Percentiles rank a stretch among this genome's conserved stretches.
phyloP scores from a whole-genome alignment of 2,113 vertebrate species.

The Dasyornis broadbenti region DNA sequence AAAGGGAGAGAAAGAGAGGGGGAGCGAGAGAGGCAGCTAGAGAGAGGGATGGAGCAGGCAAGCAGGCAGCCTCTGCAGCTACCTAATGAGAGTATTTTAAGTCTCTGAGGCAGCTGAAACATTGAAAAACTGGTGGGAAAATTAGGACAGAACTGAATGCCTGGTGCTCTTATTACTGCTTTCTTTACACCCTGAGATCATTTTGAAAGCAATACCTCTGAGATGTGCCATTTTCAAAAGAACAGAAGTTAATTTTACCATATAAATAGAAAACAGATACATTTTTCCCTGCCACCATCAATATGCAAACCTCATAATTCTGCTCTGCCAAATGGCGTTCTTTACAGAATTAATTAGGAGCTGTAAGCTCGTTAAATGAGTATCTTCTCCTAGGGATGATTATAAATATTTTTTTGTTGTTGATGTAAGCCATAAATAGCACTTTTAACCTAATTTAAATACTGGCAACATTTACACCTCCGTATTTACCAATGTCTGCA shows the following conservation, averaged over 20 bases:
- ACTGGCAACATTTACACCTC: constrained; percentile 37
- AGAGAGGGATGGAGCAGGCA: constrained; percentile 63
- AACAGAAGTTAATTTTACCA: constrained; percentile 64
- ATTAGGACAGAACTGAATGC: constrained; percentile 77
- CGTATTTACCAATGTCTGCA: constrained; percentile 42
- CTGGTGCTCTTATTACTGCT: constrained; percentile 72
- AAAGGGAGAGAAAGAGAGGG: not conserved
- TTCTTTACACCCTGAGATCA: constrained; percentile 72
- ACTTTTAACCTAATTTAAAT: constrained; percentile 60
- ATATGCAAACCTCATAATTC: constrained; percentile 69
- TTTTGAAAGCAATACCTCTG: constrained; percentile 72
- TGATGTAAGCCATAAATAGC: constrained; percentile 40
- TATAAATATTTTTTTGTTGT: constrained; percentile 49
- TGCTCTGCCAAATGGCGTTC: constrained; percentile 61
- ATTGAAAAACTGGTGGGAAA: constrained; percentile 76
- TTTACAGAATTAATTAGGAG: constrained; percentile 73
- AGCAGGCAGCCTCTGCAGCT: constrained; percentile 70
- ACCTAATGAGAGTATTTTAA: constrained; percentile 80
- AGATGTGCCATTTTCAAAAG: constrained; percentile 71
- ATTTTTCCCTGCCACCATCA: constrained; percentile 66
- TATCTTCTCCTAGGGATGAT: constrained; percentile 64
- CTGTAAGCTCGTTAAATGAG: constrained; percentile 66
- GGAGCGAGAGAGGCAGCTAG: constrained; percentile 36
- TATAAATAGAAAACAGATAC: constrained; percentile 58
- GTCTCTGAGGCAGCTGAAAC: constrained; percentile 77